Conservation (phyloP, 2,113 vertebrate genomes). For the Monopterus albus region DNA sequence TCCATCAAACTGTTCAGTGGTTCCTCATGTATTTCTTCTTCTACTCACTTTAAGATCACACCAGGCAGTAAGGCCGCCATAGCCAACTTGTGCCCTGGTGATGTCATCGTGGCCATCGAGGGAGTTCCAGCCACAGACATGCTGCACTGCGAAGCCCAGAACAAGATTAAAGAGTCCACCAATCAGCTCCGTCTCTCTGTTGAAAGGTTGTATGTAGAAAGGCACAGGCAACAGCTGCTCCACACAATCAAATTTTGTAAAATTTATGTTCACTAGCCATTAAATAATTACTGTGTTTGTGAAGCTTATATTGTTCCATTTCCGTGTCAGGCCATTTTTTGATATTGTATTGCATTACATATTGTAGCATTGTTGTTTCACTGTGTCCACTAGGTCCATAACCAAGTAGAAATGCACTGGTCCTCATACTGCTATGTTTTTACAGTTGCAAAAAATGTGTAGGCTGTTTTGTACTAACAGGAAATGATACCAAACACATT, state of each 20-base stretch:
- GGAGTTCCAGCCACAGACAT: conserved; percentile 88
- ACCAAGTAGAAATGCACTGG: too few species aligned
- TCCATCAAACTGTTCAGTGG: too few species aligned
- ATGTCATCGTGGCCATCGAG: conserved; percentile 93
- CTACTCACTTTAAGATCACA: conserved; percentile 84
- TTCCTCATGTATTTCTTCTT: neutral
- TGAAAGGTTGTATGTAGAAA: conserved; percentile 85
- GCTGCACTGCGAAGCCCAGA: conserved; percentile 96
- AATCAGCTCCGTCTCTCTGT: conserved; percentile 89
- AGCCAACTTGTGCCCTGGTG: conserved; percentile 91
- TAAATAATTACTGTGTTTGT: neutral
- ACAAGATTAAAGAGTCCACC: conserved; percentile 91
- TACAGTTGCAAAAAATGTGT: too few species aligned
- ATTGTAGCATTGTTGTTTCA: neutral
- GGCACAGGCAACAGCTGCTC: too few species aligned
- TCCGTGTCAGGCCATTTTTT: neutral
- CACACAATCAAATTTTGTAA: too few species aligned
- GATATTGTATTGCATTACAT: neutral
- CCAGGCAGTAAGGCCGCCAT: conserved; percentile 93
- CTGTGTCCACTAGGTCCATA: neutral
- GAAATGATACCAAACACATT: neutral
- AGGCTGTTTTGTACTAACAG: neutral
- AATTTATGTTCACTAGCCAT: too few species aligned
- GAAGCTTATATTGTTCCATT: neutral
- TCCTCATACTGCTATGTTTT: too few species aligned